Percentiles rank a stretch among this genome's conserved stretches.
Conservation (phyloP, 2,797 vertebrate genomes). For the Sebastes oblongus region DNA sequence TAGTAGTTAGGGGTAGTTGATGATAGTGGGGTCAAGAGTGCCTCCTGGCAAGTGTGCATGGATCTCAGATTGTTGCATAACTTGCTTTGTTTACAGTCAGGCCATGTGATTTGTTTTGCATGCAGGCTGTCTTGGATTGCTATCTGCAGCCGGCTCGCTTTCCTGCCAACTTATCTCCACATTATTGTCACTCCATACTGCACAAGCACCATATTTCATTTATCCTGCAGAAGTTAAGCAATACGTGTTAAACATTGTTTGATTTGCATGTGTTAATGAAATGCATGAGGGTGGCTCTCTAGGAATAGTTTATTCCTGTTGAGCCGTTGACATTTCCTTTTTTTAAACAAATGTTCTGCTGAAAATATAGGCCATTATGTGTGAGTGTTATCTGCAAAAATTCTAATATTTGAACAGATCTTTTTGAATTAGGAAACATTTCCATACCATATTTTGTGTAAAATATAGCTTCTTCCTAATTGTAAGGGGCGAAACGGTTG, state of each 20-base stretch:
- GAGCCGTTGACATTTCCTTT: background rate
- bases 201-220: background rate
- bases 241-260: background rate
- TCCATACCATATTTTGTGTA: background rate
- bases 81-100: conserved; percentile 76
- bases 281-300: background rate
- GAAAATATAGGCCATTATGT: background rate
- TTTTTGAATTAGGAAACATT: background rate
- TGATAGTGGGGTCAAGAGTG: conserved; percentile 40
- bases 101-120: conserved; percentile 66
- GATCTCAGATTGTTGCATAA: conserved; percentile 72
- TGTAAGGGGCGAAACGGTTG: background rate
- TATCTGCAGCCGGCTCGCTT: conserved; percentile 4
- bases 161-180: conserved; percentile 20
- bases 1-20: conserved; percentile 21
- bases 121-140: conserved; percentile 41
- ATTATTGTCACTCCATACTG: background rate
- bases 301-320: background rate
- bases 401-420: background rate
- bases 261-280: background rate
- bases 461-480: background rate
- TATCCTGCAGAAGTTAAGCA: conserved; percentile 1
- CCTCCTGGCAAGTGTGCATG: conserved; percentile 34
- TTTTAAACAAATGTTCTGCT: background rate
- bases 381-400: background rate